Percentiles rank a stretch among this genome's conserved stretches.
Conservation (phyloP, 2,113 vertebrate species). For the Neolamprologus tretocephalus region DNA sequence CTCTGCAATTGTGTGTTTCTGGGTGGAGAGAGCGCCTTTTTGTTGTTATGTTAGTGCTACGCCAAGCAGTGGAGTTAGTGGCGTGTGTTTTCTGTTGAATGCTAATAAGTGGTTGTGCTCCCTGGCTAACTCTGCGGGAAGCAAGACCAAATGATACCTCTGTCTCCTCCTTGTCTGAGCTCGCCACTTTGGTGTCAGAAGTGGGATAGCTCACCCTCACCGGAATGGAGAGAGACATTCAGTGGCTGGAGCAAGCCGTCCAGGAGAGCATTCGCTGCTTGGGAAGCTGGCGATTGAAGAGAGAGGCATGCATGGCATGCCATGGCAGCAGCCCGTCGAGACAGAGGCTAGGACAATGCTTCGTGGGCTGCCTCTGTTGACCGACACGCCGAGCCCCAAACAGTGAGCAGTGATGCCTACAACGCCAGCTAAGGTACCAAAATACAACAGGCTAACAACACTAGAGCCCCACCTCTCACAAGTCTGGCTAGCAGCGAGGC, state of each 20-base stretch:
- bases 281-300: background rate
- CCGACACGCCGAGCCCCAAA: accelerated
- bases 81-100: background rate
- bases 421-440: background rate
- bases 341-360: background rate
- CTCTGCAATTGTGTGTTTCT: background rate
- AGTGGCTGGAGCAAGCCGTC: background rate
- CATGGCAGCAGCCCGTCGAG: accelerated
- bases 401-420: accelerated
- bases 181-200: background rate
- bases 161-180: background rate
- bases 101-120: background rate
- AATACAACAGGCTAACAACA: background rate
- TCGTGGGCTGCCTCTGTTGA: background rate
- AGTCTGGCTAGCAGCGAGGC: background rate
- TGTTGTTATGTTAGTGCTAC: background rate
- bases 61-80: background rate
- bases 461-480: background rate
- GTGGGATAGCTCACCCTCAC: background rate
- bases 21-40: background rate
- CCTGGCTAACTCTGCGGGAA: background rate
- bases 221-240: background rate
- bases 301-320: too few species aligned
- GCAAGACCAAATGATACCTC: background rate
- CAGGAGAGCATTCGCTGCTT: background rate